Base-by-base conservation (phyloP, 2,888 invertebrate genomes). In the Apamea monoglypha region DNA sequence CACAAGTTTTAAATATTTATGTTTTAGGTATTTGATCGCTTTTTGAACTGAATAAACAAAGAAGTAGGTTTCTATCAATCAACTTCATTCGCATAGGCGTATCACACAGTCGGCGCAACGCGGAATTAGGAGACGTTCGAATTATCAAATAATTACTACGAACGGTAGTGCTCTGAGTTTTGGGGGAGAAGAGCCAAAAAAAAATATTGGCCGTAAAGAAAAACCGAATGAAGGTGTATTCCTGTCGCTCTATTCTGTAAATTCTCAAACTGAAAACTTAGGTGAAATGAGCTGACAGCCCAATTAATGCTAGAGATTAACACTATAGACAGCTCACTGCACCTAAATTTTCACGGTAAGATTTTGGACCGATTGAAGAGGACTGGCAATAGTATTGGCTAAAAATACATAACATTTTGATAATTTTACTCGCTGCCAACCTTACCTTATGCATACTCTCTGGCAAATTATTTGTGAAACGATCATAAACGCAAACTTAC, bases 401-500 rank as follows among this genome's bases (percentile, higher is more conserved):
- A n/a, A 14, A 63, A 18, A 64, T 29, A 71, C 3, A n/a, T 56
- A 25, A 40, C 7, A 16, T 5, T 25, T 74, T 18, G 7, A 68
- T 4, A n/a, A n/a, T 68, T 32, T n/a, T 50, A 68, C 5, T 47
- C 50, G 21, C 21, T 64, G 10, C 14, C 4, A 72, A 63, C 81
- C 16, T 64, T 73, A 16, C 25, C 25, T 36, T 12, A 76, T 79
- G 1, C 32, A 84, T 77, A 76, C 84, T 50, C 40, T 18, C 47
- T 53, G 1, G n/a, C 6, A 66, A 61, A 74, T 91, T 89, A 94
- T 91, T 92, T 92, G 92, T 93, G 91, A 90, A 91, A 88, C 90
- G 90, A 91, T 90, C 87, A 88, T 90, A 90, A 92, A 84, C 25
- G 91, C 90, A 91, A 92, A 92, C 92, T 87, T 92, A 89, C 85